Conservation (phyloP, 2,797 vertebrate genomes). For the Sebastes oblongus region DNA sequence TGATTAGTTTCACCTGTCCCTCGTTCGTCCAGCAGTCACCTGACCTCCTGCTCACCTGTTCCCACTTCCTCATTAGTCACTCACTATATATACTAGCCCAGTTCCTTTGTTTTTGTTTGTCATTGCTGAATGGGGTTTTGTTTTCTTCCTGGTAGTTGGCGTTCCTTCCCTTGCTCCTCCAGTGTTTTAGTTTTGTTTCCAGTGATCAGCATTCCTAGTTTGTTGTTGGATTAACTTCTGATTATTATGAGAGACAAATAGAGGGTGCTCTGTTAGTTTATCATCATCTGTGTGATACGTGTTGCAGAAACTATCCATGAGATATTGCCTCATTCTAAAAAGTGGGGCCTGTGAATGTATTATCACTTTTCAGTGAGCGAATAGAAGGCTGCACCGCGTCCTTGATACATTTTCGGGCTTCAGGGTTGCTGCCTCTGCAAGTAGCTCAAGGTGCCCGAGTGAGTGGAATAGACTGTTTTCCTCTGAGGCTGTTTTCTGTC, state of each 20-base stretch:
- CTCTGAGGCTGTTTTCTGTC: conserved; percentile 25
- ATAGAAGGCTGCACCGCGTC: not conserved
- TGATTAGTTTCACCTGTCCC: not conserved
- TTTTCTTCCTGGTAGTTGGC: not conserved
- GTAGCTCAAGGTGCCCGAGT: conserved; percentile 31
- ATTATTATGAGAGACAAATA: not conserved
- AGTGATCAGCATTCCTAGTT: not conserved
- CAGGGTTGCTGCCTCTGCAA: conserved; percentile 33
- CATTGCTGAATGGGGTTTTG: not conserved
- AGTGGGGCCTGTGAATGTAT: not conserved
- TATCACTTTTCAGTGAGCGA: not conserved
- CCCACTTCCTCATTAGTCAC: not conserved
- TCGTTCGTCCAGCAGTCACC: not conserved
- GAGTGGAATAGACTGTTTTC: conserved; percentile 27
- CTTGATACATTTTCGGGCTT: conserved; percentile 24
- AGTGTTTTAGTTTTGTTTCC: not conserved
- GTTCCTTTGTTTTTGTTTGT: not conserved
- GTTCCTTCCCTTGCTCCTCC: not conserved
- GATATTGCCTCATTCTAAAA: not conserved
- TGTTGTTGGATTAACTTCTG: not conserved
- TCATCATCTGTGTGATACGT: not conserved
- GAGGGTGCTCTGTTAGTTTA: not conserved
- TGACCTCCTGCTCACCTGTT: not conserved
- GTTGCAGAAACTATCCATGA: not conserved
- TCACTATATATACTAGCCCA: not conserved